Base-by-base conservation (phyloP, 2,797 vertebrate species). In the Gallinago solitaria region DNA sequence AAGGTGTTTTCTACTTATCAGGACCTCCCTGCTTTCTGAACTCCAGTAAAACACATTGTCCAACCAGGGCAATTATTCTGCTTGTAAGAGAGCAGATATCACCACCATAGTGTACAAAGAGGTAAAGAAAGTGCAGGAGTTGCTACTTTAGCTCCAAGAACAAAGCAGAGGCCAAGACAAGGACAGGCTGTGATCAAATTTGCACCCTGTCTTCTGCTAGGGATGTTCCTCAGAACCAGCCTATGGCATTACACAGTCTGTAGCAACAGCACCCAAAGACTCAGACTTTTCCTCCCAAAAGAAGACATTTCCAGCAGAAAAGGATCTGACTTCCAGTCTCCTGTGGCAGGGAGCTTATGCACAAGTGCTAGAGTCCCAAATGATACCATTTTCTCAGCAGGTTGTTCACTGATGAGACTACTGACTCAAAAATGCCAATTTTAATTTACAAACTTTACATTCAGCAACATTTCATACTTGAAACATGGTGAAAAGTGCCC, bases 401-500 rank as follows among this genome's bases (percentile, higher is more conserved):
- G 76, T 54, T n/a, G 14, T 67, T 90, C 63, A 50, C 76, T 80
- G 60, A 65, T 60, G 50, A 70, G 50, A 70, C 61, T 37, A 54
- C 61, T 17, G 70, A 86, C 45, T 96, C 74, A 95, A 91, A 96
- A 67, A 33, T 19, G 9, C 25, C 89, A 37, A 28, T 95, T 95
- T 95, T 88, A 92, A 96, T 91, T 88, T 83, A 87, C 10, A 45
- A 81, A 87, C 48, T 95, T 89, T 80, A 74, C 12, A 20, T 95
- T 92, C 80, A 93, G 92, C 59, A 85, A 86, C 28, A 84, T 69
- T 91, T 94, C 88, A 95, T 69, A 83, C 85, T 82, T 68, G 35
- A 60, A 80, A 65, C 45, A 63, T 9, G 33, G 41, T 81, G 68
- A 93, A 92, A 97, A 97, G 67, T 80, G 30, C 10, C 71, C 69